Base-by-base conservation (phyloP, 2,888 invertebrate genomes). In the Gortyna flavago region DNA sequence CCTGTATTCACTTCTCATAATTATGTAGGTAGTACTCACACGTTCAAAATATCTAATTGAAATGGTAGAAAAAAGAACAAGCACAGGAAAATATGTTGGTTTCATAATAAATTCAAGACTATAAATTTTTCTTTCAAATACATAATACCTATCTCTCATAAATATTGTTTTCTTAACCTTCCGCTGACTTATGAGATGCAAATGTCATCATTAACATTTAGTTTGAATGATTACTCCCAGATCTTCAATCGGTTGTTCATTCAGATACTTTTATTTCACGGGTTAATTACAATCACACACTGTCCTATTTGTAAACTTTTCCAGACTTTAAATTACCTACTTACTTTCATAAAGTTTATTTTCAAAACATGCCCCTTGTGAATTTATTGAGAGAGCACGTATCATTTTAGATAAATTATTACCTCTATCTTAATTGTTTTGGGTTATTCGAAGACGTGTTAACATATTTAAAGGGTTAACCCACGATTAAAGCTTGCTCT, bases 321-420 rank as follows among this genome's bases (percentile, higher is more conserved):
- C 2, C 25, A 62, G 29, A 41, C 41, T 38, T 29, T 48, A 65
- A 72, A 72, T 72, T 51, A 81, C 71, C 9, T 32, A 61, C 21
- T 68, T 70, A 61, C 21, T 68, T 70, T 54, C 13, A 0, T 11
- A 59, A 57, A 62, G 35, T 59, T 57, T 72, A 75, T 73, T 72
- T 81, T 80, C 62, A 65, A 66, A 62, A 70, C 57, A 32, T 61
- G 61, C 21, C 66, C 54, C 69, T 21, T 70, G 66, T 69, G 66
- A 72, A 59, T 75, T 69, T 72, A 79, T 83, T 35, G 38, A 41
- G 65, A 35, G 32, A 62, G 74, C 87, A 87, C 72, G 84, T 88
- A 87, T 83, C 80, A 85, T 71, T 78, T 77, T 66, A 38, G 38
- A 51, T 76, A 77, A 88, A 72, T 84, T 83, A 87, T 81, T 74